Evolutionary conservation across 2,797 vertebrate genomes (phyloP), one percentile per base, ranked within the genome.

Genomic region (Aythya fuligula): DNA sequence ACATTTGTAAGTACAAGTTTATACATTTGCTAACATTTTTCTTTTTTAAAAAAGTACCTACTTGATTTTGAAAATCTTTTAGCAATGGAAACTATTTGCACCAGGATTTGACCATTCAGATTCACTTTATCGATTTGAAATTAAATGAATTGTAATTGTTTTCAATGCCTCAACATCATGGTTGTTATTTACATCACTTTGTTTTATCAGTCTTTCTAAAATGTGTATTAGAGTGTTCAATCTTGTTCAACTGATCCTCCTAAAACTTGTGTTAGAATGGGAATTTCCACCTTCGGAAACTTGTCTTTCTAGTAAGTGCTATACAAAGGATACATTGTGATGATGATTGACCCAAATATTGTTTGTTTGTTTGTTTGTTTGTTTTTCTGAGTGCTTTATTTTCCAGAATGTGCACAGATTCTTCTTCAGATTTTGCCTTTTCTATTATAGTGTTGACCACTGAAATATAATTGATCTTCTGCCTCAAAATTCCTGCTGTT

Each of bases 401-500:
- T 89, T 25, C 25, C 14, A 85, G 57, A 85, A 80, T 91, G 56
- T 91, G 65, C 36, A 70, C 16, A 66, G 65, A 64, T 87, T 64
- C 38, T 41, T 64, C 38, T 64, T 86, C 65, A 39, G 24, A 3
- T 89, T 67, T 54, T 94, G 51, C 41, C 47, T 92, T 92, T 95
- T 82, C 11, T 94, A 66, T 77, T 96, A 96, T 79, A 90, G 80
- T 93, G 94, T 92, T 95, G 93, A 93, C 90, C 94, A 91, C 88
- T 96, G 92, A 97, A 96, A 91, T 80, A 89, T 95, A 97, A 98
- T 93, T 97, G 97, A 98, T 97, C 90, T 97, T 97, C 45, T 92
- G 30, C 75, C 81, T 97, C 89, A 93, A 94, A 96, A 95, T 96
- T 96, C 98, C 96, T 94, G 96, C 97, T 98, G 97, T 97, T 98